Evolutionary conservation across 2,113 vertebrate species (phyloP).

Genomic region (Crotalus tigris): DNA sequence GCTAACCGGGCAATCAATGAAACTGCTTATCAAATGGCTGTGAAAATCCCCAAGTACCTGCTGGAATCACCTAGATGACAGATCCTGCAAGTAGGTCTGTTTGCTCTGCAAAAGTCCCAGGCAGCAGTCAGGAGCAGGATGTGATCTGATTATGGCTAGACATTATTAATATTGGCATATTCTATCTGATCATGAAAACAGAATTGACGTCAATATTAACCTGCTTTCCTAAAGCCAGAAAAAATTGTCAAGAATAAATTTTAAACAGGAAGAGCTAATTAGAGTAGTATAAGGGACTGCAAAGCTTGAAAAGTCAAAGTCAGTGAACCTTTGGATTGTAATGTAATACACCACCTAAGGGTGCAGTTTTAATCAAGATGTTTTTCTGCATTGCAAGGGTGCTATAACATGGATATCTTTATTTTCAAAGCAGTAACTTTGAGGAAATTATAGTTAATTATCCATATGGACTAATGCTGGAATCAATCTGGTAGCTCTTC

Average conservation of each 20-base stretch:
- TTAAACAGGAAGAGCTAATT: not conserved
- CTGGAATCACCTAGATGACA: not conserved
- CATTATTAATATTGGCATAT: not conserved
- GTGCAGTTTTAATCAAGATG: conserved; percentile 6
- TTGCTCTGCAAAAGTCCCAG: not conserved
- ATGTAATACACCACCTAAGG: not conserved
- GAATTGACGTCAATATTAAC: not conserved
- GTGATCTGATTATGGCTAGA: not conserved
- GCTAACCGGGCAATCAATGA: not conserved
- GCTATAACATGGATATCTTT: conserved; percentile 35
- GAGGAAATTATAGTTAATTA: conserved; percentile 9
- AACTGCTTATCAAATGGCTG: not conserved
- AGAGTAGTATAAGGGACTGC: not conserved
- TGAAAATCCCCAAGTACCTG: not conserved
- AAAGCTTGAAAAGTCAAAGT: not conserved
- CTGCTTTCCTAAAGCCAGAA: not conserved
- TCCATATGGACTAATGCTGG: not conserved
- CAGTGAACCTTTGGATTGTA: not conserved
- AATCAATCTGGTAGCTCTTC: not conserved
- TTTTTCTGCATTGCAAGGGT: not conserved
- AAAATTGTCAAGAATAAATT: not conserved
- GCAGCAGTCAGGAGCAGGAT: not conserved
- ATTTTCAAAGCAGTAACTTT: conserved; percentile 40
- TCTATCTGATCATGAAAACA: not conserved
- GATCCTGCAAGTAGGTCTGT: not conserved